Conservation (phyloP, 1,140 invertebrate species). For the Drosophila erecta region DNA sequence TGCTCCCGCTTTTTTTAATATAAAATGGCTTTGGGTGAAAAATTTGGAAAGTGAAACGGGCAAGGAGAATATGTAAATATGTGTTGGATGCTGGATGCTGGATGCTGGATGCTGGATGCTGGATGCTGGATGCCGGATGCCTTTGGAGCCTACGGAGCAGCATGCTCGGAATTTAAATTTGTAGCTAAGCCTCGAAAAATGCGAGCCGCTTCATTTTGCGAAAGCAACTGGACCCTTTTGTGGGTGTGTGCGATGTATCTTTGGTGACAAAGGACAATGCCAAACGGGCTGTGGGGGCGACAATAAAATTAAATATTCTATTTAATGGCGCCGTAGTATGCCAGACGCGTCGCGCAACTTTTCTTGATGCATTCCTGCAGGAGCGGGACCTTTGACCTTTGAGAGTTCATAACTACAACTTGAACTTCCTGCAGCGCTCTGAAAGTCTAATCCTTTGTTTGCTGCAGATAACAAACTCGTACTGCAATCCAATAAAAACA, state of each 20-base stretch:
- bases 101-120: conserved; percentile 52
- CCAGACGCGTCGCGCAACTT: conserved; percentile 57
- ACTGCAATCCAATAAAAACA: conserved; percentile 22
- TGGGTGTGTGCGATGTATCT: conserved; percentile 54
- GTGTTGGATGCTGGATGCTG: conserved; percentile 53
- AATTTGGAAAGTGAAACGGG: conserved; percentile 25
- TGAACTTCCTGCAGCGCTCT: neutral
- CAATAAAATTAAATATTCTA: conserved; percentile 83
- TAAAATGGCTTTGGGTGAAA: conserved; percentile 55
- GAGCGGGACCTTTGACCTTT: conserved; percentile 12
- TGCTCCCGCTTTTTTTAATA: conserved; percentile 28
- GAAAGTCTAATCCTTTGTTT: neutral
- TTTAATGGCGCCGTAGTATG: conserved; percentile 72
- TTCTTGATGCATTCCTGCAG: conserved; percentile 28
- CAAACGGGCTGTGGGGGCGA: conserved; percentile 37
- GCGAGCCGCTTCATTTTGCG: conserved; percentile 51
- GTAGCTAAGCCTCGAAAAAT: conserved; percentile 63
- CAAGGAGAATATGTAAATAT: conserved; percentile 69
- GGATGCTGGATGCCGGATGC: conserved; percentile 52
- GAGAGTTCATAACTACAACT: conserved; percentile 2
- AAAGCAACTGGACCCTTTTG: conserved; percentile 59
- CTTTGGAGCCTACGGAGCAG: conserved; percentile 48
- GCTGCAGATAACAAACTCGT: neutral
- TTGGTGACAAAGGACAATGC: conserved; percentile 57
- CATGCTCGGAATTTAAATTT: conserved; percentile 78